Conservation (phyloP, 2,113 vertebrate genomes). For the Numenius arquata region DNA sequence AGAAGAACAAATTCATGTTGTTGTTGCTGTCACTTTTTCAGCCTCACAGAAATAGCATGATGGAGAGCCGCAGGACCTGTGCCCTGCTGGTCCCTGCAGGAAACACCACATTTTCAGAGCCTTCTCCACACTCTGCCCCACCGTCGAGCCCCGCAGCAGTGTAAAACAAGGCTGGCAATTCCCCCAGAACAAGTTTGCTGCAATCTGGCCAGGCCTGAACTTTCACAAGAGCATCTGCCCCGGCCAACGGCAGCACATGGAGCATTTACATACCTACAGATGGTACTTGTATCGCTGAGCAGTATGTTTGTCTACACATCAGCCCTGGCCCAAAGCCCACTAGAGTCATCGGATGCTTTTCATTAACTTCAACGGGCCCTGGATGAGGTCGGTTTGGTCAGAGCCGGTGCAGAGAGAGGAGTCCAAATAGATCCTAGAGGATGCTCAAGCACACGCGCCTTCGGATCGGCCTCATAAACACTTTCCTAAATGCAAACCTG, state of each 20-base stretch:
- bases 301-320: background rate
- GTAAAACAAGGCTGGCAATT: background rate
- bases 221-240: background rate
- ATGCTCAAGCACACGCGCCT: background rate
- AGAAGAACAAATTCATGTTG: background rate
- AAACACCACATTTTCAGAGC: background rate
- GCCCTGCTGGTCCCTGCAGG: background rate
- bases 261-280: background rate
- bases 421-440: background rate
- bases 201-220: background rate
- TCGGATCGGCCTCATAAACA: background rate
- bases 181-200: background rate
- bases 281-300: background rate
- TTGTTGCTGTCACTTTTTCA: background rate
- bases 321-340: background rate
- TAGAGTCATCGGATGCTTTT: background rate
- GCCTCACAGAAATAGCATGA: rapidly evolving
- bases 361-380: background rate
- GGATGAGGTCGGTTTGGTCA: background rate
- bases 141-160: rapidly evolving
- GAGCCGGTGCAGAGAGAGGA: background rate
- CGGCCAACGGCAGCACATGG: background rate
- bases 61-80: background rate
- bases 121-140: background rate
- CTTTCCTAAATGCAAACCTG: background rate